Percentiles rank a stretch among this genome's conserved stretches.
These are phyloP conservation scores for Mya arenaria DNA, from an alignment of 1,140 invertebrate genomes.

Conservation along the genomic window DNA sequence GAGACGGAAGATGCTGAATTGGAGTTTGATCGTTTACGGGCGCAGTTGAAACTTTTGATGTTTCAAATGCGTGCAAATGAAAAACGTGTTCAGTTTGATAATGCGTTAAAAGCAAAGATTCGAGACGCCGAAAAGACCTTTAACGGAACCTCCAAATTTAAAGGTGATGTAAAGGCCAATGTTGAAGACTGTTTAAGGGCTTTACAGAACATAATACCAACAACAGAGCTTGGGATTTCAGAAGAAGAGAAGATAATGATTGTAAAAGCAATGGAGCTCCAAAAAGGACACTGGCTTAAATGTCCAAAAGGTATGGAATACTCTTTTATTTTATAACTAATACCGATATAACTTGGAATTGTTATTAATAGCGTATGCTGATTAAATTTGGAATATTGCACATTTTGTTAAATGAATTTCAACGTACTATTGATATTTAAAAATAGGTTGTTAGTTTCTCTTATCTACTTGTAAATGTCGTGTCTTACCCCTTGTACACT, in stretches of 20 bases:
- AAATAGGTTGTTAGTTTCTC: too few relatives aligned
- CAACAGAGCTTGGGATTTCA: conserved; percentile 79
- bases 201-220: conserved; percentile 55
- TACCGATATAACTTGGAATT: not conserved
- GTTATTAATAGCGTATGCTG: not conserved
- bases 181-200: conserved; percentile 53
- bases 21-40: conserved; percentile 24
- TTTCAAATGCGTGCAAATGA: conserved; percentile 26
- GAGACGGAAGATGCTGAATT: conserved; percentile 34
- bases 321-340: not conserved
- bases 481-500: too few relatives aligned
- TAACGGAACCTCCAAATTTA: not conserved
- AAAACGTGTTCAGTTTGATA: conserved; percentile 10
- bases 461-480: too few relatives aligned
- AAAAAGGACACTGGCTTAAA: conserved; percentile 87
- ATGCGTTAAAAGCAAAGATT: conserved; percentile 18
- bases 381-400: not conserved
- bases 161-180: not conserved
- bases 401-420: not conserved
- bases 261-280: conserved; percentile 84
- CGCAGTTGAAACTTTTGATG: conserved; percentile 20
- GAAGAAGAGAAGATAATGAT: conserved; percentile 84
- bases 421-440: not conserved
- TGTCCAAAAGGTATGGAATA: conserved; percentile 85
- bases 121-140: conserved; percentile 27